Base-by-base conservation (phyloP, 2,888 invertebrate species). In the Agelastica alni region DNA sequence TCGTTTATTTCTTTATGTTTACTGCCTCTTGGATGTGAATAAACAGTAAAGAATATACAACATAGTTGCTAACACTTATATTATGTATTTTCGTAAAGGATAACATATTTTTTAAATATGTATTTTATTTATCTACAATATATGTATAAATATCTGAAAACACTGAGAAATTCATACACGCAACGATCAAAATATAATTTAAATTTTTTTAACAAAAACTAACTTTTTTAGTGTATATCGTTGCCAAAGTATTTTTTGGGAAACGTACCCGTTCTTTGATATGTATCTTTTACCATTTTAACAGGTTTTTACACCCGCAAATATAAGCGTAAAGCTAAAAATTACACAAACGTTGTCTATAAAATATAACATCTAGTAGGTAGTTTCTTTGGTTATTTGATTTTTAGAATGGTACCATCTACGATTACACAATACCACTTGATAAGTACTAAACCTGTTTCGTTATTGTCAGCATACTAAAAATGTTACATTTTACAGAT, bases 201-300 rank as follows among this genome's bases (percentile, higher is more conserved):
- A 45, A 48, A 48, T 18, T 12, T 10, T 49, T 45, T 44, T 30
- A 56, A 56, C 52, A 48, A 48, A 56, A 56, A 52, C 46, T 51
- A 43, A 43, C 17, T 30, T 51, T 36, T 51, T 43, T 12, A 37
- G 20, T 46, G 39, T 49, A 53, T 51, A 62, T 60, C 59, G 59
- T 60, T 62, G 62, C 58, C 51, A 54, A 44, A 30, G 34, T 39
- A 37, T 55, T 48, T 39, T 26, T 28, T 44, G 53, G 57, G 49
- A 53, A 45, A 31, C 48, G 51, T 48, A 60, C 61, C 61, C 58
- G 57, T 59, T 58, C 44, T 51, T 53, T 62, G 62, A 62, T 62
- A 62, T 62, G 62, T 62, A 62, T 62, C 56, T 45, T 62, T 62
- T 62, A 58, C 62, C 41, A 39, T 52, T 42, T 56, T 55, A 54